Percentiles rank a stretch among this genome's conserved stretches.
phyloP scores from a whole-genome alignment of 2,113 vertebrate species.

The Gymnorhina tibicen region DNA sequence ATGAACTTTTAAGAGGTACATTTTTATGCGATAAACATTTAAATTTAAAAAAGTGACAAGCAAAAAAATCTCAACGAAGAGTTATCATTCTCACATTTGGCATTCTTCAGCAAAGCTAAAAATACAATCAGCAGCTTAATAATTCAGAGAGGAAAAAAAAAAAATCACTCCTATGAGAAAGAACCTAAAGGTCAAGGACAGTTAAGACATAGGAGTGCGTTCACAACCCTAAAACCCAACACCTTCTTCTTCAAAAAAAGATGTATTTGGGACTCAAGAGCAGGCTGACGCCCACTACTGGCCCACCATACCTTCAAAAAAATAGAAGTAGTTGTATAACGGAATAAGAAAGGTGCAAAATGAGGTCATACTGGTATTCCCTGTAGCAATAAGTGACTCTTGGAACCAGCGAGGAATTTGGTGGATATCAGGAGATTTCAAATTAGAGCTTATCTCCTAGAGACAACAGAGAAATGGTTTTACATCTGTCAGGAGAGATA shows the following conservation, averaged over 20 bases:
- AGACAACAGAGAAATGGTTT: not conserved
- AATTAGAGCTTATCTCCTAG: not conserved
- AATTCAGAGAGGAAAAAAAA: not conserved
- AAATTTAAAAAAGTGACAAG: not conserved
- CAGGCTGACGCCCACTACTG: rapidly evolving
- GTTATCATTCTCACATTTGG: not conserved
- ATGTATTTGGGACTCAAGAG: not conserved
- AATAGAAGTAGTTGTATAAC: not conserved
- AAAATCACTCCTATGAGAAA: not conserved
- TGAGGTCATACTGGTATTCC: not conserved
- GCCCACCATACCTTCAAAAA: not conserved
- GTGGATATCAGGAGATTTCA: not conserved
- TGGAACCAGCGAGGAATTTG: not conserved
- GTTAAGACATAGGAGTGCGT: not conserved
- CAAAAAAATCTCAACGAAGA: not conserved
- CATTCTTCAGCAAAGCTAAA: not conserved
- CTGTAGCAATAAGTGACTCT: not conserved
- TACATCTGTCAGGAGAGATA: not conserved
- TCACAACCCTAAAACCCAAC: not conserved
- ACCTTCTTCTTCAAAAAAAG: not conserved
- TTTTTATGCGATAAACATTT: not conserved
- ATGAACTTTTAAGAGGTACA: not conserved
- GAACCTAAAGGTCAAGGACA: not conserved
- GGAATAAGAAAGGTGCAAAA: not conserved
- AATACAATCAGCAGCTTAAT: not conserved